A percentile compares a stretch with the other conserved stretches of the same genome.
Conservation (phyloP, 2,797 vertebrate species). For the Periparus ater region DNA sequence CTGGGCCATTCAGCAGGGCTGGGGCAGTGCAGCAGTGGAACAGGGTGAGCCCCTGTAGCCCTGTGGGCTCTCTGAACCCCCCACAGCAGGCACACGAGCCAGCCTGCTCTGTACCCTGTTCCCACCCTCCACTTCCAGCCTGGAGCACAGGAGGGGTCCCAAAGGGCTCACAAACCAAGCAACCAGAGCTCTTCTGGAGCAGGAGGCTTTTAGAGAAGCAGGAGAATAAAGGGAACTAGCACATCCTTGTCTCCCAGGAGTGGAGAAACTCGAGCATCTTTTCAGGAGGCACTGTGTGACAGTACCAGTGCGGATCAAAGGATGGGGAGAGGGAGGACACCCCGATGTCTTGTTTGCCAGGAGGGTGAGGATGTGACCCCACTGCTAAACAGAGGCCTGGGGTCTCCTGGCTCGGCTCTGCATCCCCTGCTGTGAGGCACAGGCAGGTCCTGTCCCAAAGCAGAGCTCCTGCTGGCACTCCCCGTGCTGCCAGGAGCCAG, state of each 20-base stretch:
- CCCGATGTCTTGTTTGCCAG: background rate
- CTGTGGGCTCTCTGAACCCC: accelerated
- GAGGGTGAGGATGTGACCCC: background rate
- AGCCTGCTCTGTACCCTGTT: accelerated
- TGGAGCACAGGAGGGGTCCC: background rate
- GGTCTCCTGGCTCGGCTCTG: background rate
- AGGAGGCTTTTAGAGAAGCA: background rate
- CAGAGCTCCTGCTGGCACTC: background rate
- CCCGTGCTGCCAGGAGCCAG: background rate
- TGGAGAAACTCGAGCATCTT: background rate
- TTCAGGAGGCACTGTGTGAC: background rate
- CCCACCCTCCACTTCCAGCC: background rate
- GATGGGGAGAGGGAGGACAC: background rate
- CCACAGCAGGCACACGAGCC: accelerated
- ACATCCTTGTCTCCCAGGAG: background rate
- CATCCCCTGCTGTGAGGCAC: background rate
- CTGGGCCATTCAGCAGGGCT: accelerated
- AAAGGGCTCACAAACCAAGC: background rate
- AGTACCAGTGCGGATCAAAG: background rate
- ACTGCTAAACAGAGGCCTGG: background rate
- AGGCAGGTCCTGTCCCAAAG: background rate
- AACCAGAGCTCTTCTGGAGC: background rate
- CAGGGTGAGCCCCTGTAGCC: accelerated
- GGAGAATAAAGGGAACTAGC: background rate
- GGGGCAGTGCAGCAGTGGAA: background rate